These are phyloP conservation scores for Drosophila repleta DNA, from an alignment of 1,140 invertebrate species.

Conservation along the genomic window DNA sequence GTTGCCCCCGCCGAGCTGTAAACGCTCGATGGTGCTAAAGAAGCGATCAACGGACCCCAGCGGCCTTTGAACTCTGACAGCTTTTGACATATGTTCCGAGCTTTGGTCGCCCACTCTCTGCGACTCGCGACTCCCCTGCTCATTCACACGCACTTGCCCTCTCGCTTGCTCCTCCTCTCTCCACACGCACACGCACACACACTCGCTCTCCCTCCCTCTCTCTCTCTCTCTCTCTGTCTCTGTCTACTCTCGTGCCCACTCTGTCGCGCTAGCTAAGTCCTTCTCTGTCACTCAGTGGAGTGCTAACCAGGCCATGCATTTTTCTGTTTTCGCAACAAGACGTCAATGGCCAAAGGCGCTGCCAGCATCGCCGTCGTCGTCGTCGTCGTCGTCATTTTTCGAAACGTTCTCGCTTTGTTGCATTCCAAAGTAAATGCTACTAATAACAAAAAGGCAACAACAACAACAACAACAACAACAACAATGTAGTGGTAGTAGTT, in stretches of 20 bases:
- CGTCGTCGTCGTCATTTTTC: constrained; percentile 66
- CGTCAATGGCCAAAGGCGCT: constrained; percentile 57
- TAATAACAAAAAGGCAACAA: constrained; percentile 70
- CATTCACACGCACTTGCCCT: constrained; percentile 1
- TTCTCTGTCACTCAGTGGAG: constrained; percentile 11
- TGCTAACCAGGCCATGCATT: constrained; percentile 69
- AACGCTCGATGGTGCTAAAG: constrained; percentile 28
- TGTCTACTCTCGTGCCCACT: constrained; percentile 2
- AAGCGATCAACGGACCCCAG: constrained; percentile 35
- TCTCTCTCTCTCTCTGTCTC: constrained; percentile 6
- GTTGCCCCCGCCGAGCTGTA: constrained; percentile 1
- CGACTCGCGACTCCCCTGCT: constrained; percentile 11
- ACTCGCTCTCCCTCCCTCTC: constrained; percentile 1
- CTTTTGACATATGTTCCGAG: constrained; percentile 61
- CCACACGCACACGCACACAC: too few species aligned
- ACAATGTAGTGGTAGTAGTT: constrained; percentile 32
- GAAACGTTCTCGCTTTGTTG: constrained; percentile 81
- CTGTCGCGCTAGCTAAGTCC: neutral
- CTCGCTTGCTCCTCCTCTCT: neutral
- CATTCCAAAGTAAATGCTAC: constrained; percentile 81
- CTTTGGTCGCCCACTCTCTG: constrained; percentile 34
- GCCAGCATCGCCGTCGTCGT: constrained; percentile 52
- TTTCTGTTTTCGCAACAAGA: constrained; percentile 68
- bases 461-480: constrained; percentile 22
- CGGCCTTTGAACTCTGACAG: constrained; percentile 64